These are phyloP conservation scores for Papilio demoleus DNA, from an alignment of 2,888 invertebrate species.

Conservation along the genomic window DNA sequence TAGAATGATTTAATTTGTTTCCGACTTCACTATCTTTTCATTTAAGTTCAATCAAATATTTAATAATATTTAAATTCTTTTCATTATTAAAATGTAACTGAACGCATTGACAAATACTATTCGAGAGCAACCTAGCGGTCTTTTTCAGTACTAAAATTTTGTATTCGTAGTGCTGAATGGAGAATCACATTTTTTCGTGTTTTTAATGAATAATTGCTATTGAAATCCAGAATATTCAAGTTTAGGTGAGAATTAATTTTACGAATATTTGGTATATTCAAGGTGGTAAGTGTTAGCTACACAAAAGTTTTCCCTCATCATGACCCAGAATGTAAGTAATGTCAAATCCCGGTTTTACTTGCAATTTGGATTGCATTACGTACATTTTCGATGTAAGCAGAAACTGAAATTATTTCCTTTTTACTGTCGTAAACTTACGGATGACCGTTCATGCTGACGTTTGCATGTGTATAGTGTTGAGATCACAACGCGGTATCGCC, in stretches of 20 bases:
- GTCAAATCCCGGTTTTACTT: constrained; percentile 79
- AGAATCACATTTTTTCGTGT: constrained; percentile 80
- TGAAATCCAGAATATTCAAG: constrained; percentile 73
- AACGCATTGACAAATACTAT: constrained; percentile 56
- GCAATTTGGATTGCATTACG: constrained; percentile 62
- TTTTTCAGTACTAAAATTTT: constrained; percentile 78
- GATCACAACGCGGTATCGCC: constrained; percentile 45
- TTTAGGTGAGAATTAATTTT: constrained; percentile 68
- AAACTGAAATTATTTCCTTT: constrained; percentile 34
- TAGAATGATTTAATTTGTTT: background rate
- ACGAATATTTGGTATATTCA: constrained; percentile 42
- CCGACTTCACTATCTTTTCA: background rate
- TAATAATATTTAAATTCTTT: background rate
- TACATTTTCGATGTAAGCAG: constrained; percentile 53
- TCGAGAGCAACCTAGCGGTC: constrained; percentile 61
- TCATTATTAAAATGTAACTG: constrained; percentile 39
- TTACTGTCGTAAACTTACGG: constrained; percentile 9
- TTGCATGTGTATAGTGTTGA: constrained; percentile 46
- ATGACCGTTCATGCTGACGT: constrained; percentile 24
- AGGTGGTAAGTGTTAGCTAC: constrained; percentile 33
- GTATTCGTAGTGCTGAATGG: constrained; percentile 83
- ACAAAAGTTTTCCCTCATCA: constrained; percentile 63
- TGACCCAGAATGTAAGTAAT: constrained; percentile 75
- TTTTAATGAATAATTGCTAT: constrained; percentile 78
- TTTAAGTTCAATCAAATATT: background rate